Conservation (phyloP, 2,113 vertebrate species). For the Zosterops hypoxanthus region DNA sequence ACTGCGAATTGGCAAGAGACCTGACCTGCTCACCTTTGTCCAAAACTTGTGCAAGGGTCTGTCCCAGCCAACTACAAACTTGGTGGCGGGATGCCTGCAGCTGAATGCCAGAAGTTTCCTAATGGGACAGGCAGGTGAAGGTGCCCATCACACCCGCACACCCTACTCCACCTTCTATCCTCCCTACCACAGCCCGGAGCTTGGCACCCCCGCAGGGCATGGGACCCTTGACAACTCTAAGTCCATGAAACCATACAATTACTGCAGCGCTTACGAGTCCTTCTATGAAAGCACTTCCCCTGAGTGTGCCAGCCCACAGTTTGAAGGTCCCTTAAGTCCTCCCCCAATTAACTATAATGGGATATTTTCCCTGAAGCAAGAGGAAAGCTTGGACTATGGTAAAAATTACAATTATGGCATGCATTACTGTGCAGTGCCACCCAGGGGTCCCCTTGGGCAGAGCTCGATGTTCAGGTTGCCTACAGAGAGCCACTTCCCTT, state of each 20-base stretch:
- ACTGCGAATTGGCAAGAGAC: conserved; percentile 93
- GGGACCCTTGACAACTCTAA: conserved; percentile 88
- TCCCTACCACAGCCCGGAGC: conserved; percentile 89
- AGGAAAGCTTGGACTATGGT: conserved; percentile 93
- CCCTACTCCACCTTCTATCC: conserved; percentile 91
- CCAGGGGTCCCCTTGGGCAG: conserved; percentile 91
- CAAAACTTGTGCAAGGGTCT: conserved; percentile 98
- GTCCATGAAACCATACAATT: conserved; percentile 93
- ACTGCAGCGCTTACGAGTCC: conserved; percentile 90
- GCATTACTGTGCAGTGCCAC: conserved; percentile 95
- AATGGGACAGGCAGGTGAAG: conserved; percentile 91
- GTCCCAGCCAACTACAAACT: conserved; percentile 98
- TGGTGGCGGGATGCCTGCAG: conserved; percentile 98
- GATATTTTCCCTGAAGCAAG: conserved; percentile 98
- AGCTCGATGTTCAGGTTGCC: conserved; percentile 94
- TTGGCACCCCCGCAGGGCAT: conserved; percentile 86
- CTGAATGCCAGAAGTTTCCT: conserved; percentile 96
- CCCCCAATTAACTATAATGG: conserved; percentile 98
- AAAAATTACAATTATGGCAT: conserved; percentile 96
- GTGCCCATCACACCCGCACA: conserved; percentile 83
- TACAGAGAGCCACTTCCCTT: conserved; percentile 95
- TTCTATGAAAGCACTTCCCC: conserved; percentile 95
- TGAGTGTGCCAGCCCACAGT: conserved; percentile 90
- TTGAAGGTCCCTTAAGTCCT: conserved; percentile 93
- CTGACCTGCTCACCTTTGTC: conserved; percentile 95